Evolutionary conservation across 1,140 invertebrate genomes (phyloP).

Genomic region (Ruditapes philippinarum): DNA sequence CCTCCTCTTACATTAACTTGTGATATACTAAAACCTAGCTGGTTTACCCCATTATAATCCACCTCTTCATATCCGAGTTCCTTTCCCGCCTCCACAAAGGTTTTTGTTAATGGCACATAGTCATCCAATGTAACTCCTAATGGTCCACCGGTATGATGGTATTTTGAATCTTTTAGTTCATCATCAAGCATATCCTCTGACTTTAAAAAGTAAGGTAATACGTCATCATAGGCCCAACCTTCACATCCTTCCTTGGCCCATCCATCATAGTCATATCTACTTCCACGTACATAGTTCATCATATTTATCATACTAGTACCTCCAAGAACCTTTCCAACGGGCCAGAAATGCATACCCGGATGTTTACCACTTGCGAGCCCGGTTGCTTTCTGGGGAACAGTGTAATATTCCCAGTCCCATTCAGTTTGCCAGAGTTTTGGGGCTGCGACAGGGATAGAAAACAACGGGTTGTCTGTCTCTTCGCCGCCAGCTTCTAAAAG

Average conservation of each 20-base stretch:
- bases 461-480: slow-evolving; percentile 95
- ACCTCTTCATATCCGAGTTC: slow-evolving; percentile 72
- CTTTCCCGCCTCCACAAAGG: slow-evolving; percentile 69
- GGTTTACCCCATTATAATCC: slow-evolving; percentile 62
- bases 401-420: slow-evolving; percentile 97
- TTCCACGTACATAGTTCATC: slow-evolving; percentile 97
- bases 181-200: background rate
- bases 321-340: slow-evolving; percentile 88
- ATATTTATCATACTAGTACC: slow-evolving; percentile 97
- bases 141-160: background rate
- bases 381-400: slow-evolving; percentile 92
- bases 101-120: slow-evolving; percentile 53
- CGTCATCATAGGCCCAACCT: slow-evolving; percentile 95
- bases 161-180: background rate
- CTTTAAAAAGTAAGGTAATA: slow-evolving; percentile 90
- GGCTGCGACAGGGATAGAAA: slow-evolving; percentile 70
- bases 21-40: slow-evolving; percentile 14
- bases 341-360: slow-evolving; percentile 89
- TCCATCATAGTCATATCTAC: slow-evolving; percentile 95
- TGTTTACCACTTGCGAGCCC: slow-evolving; percentile 91
- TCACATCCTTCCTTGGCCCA: slow-evolving; percentile 94
- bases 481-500: slow-evolving; percentile 96
- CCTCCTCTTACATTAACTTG: slow-evolving; percentile 35
- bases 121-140: slow-evolving; percentile 90
- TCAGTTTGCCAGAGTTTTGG: slow-evolving; percentile 42